Evolutionary conservation across 2,888 invertebrate species (phyloP), one percentile per base, ranked within the genome.

Genomic region (Mythimna vitellina): DNA sequence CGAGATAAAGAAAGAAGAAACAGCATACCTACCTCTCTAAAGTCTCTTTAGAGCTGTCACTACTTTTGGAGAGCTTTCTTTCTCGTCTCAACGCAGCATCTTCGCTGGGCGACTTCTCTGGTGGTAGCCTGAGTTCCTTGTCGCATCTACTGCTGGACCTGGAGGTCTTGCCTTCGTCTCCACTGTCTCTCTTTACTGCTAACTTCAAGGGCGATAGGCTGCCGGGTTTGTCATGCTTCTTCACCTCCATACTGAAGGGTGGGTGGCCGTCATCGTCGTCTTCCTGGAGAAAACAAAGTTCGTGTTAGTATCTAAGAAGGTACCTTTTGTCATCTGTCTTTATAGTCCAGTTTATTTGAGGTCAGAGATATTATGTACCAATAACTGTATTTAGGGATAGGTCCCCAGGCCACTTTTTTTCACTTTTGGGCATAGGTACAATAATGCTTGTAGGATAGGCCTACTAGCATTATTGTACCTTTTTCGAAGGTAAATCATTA

Each of bases 181-280:
- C 93, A 49, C 91, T 90, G 76, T 95, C 95, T 80, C 90, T 86
- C 76, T 92, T 94, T 64, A 91, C 82, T 70, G 90, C 85, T 79
- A 89, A 90, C 86, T 90, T 94, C 76, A 94, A 91, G 75, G 96
- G 96, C 86, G 96, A 95, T 78, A 94, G 85, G 86, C 91, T 96
- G 92, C 95, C 95, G 85, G 94, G 88, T 89, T 94, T 95, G 65
- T 95, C 96, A 86, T 90, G 90, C 86, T 93, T 94, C 89, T 95
- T 96, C 93, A 96, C 89, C 95, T 96, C 96, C 96, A 96, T 95
- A 92, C 92, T 92, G 91, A 87, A 72, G 83, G 86, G 75, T 87
- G 87, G 82, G 81, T 80, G 86, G 88, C 91, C 95, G 94, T 96
- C 88, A 84, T 93, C 87, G 84, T 87, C 81, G 89, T 76, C 80